Conservation (phyloP, 2,888 invertebrate genomes). For the Steromphala cineraria region DNA sequence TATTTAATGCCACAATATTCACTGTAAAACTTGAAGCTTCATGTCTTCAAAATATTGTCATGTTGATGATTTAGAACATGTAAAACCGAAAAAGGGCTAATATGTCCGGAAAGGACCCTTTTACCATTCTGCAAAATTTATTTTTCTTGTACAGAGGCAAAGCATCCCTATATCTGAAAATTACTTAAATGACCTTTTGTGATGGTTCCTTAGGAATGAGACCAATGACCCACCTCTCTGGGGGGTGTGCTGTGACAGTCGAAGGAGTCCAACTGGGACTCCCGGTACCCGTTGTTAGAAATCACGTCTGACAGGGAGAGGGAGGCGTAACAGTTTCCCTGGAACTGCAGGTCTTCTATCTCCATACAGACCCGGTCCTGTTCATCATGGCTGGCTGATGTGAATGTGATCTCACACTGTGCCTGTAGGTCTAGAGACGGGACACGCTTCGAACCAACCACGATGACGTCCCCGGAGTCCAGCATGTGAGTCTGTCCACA, state of each 20-base stretch:
- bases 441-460: not conserved
- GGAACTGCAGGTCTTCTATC: conserved; percentile 9
- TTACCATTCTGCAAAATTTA: too few species aligned
- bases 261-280: not conserved
- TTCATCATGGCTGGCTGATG: not conserved
- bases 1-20: too few species aligned
- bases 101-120: too few species aligned
- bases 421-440: not conserved
- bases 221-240: not conserved
- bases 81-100: too few species aligned
- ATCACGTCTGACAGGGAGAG: not conserved
- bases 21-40: too few species aligned
- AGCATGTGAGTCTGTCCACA: conserved; percentile 13
- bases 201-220: too few species aligned
- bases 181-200: too few species aligned
- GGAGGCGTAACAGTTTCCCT: conserved; percentile 15
- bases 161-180: too few species aligned
- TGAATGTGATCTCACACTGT: conserved; percentile 17
- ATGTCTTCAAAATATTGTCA: too few species aligned
- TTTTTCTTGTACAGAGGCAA: too few species aligned
- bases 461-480: not conserved
- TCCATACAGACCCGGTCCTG: conserved; percentile 13
- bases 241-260: not conserved
- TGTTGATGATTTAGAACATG: too few species aligned
- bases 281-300: not conserved